These are phyloP conservation scores for Echeneis naucrates DNA, from an alignment of 2,797 vertebrate genomes.

Conservation along the genomic window DNA sequence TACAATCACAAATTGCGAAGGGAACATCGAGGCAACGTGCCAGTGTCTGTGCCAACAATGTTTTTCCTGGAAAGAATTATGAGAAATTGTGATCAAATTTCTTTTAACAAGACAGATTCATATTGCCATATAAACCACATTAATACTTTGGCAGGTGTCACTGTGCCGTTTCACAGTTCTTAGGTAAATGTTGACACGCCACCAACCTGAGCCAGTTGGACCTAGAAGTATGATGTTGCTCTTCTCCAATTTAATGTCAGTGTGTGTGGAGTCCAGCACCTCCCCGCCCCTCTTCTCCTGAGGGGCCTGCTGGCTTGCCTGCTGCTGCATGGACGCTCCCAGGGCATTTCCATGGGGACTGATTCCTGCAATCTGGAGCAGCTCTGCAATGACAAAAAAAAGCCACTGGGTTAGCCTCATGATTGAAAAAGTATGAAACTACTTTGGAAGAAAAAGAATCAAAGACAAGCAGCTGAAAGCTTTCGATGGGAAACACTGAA, in stretches of 20 bases:
- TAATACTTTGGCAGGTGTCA: neutral
- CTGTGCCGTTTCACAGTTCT: neutral
- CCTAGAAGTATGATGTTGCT: constrained; percentile 98
- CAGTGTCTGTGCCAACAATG: constrained; percentile 95
- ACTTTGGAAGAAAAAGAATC: neutral
- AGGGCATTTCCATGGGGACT: constrained; percentile 96
- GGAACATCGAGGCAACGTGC: constrained; percentile 97
- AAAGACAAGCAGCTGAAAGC: neutral
- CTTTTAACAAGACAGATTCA: neutral
- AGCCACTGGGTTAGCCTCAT: constrained; percentile 1
- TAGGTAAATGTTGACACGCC: constrained; percentile 3
- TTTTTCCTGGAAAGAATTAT: constrained; percentile 89
- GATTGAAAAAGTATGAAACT: neutral
- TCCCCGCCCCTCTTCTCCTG: constrained; percentile 95
- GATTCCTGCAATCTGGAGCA: constrained; percentile 97
- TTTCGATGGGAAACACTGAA: neutral
- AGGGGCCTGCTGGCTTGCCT: constrained; percentile 91
- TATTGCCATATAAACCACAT: constrained; percentile 4
- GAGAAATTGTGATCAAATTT: neutral
- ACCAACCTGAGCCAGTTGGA: constrained; percentile 96
- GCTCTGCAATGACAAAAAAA: constrained; percentile 81
- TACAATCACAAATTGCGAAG: constrained; percentile 98
- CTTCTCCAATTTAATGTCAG: constrained; percentile 97
- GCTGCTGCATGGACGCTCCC: constrained; percentile 96
- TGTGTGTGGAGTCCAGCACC: constrained; percentile 91